Base-by-base conservation (phyloP, 2,888 invertebrate species). In the Ormyrus nitidulus region DNA sequence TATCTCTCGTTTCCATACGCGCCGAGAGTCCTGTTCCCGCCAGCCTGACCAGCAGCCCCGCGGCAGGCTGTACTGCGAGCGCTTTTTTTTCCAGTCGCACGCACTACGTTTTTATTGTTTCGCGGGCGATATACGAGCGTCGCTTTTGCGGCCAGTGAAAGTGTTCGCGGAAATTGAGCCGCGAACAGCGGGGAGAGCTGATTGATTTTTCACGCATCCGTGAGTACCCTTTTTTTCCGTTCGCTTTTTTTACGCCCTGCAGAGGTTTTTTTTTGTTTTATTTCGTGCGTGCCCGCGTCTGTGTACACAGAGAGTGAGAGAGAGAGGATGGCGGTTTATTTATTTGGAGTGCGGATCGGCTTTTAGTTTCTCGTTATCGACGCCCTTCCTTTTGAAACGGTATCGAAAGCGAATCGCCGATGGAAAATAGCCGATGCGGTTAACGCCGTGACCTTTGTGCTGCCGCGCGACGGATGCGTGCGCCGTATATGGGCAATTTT, bases 371-470 rank as follows among this genome's bases (percentile, higher is more conserved):
- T 66, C 76, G 80, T 75, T 76, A 80, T 76, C 75, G 76, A 71
- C 66, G 71, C 56, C 71, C 65, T 59, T 34, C 64, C 53, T 58
- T 34, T 49, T 44, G 44, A 62, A 48, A 8, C 6, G 13, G 13
- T 51, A 70, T 70, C 11, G 65, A 70, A 59, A 71, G 61, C 64
- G 61, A 69, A 71, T 75, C 69, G 74, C 61, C 73, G 74, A 56
- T 80, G 76, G 66, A 62, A 80, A 76, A 76, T 80, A 71, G 80
- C n/a, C 66, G 72, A 65, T 66, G 72, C 68, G 72, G 62, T 80
- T 64, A 64, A 73, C 80, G 69, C 72, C 69, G 62, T 76, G 80
- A 80, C 80, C 80, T 80, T 77, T 80, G 62, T 54, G 70, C 70
- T 54, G 70, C 70, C 13, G 19, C 13, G 46, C 13, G 46, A 0